phyloP scores from a whole-genome alignment of 2,113 vertebrate species.

The Pomatorhinus ruficollis region DNA sequence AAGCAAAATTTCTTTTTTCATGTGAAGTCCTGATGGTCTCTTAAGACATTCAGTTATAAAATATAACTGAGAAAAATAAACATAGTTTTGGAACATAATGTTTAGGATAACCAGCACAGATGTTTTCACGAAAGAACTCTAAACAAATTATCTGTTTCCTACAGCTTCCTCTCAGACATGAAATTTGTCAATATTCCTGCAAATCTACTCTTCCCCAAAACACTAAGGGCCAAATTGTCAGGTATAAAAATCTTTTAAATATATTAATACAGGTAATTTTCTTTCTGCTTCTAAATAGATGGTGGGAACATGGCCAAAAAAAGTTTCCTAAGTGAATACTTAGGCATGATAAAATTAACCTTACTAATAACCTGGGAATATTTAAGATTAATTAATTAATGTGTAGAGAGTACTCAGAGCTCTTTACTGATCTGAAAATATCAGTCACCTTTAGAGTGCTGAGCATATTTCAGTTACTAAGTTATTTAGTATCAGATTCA shows the following conservation, averaged over 20 bases:
- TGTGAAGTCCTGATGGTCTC: background rate
- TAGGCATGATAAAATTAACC: background rate
- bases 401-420: background rate
- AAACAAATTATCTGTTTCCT: background rate
- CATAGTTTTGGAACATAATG: background rate
- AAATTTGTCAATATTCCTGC: background rate
- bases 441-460: background rate
- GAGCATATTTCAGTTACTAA: background rate
- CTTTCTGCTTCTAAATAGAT: background rate
- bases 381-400: conserved; percentile 20
- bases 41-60: background rate
- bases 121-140: background rate
- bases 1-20: background rate
- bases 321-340: background rate
- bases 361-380: background rate
- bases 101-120: background rate
- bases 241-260: background rate
- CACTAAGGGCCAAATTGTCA: background rate
- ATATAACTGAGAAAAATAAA: background rate
- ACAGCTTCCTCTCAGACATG: background rate
- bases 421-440: conserved; percentile 15
- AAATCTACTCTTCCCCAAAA: background rate
- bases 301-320: background rate
- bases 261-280: background rate
- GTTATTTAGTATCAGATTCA: background rate